These are phyloP conservation scores for Neogobius melanostomus DNA, from an alignment of 2,113 vertebrate genomes.

Conservation along the genomic window DNA sequence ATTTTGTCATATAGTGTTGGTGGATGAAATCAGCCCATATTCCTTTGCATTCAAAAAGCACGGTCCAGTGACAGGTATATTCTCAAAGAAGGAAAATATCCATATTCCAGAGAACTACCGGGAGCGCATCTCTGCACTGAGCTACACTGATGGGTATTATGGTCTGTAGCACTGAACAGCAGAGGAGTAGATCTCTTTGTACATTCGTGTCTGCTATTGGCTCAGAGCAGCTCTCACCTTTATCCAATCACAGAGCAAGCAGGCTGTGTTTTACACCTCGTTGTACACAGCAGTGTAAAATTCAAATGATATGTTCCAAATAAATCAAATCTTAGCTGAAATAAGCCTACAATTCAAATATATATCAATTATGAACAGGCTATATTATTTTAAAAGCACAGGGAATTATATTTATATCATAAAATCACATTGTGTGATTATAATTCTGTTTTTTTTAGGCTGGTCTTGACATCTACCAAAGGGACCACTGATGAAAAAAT, in stretches of 20 bases:
- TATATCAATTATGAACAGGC: too few species aligned
- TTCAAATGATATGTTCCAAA: too few species aligned
- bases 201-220: slow-evolving; percentile 25
- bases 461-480: too few species aligned
- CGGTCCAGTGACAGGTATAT: not conserved
- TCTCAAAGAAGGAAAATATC: not conserved
- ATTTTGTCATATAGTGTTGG: slow-evolving; percentile 26
- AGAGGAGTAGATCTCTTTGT: slow-evolving; percentile 49
- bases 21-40: not conserved
- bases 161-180: slow-evolving; percentile 5
- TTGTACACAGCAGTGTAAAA: too few species aligned
- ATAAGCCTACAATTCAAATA: too few species aligned
- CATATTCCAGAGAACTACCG: not conserved
- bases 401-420: too few species aligned
- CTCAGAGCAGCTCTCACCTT: not conserved
- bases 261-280: too few species aligned
- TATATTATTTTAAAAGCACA: too few species aligned
- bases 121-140: slow-evolving; percentile 12
- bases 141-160: slow-evolving; percentile 5
- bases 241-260: slow-evolving; percentile 1
- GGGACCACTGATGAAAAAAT: too few species aligned
- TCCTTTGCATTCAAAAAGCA: not conserved
- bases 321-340: too few species aligned
- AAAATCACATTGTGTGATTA: too few species aligned
- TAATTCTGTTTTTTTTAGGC: too few species aligned